phyloP scores from a whole-genome alignment of 2,797 vertebrate genomes.

The Cossypha heuglini region DNA sequence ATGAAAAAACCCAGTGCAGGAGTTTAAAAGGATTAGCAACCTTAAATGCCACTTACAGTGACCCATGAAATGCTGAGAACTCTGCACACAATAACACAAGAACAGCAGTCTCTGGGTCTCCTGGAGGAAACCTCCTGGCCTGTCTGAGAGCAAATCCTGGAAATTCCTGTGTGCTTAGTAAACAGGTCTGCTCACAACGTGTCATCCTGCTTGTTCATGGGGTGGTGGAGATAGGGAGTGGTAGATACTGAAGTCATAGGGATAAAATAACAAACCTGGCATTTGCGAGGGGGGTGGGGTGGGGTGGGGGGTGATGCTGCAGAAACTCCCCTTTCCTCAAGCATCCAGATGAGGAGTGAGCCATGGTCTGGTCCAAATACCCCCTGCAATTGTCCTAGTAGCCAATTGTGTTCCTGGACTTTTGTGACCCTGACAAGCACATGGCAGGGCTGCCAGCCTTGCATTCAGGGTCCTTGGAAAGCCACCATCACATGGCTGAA shows the following conservation, averaged over 20 bases:
- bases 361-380: neutral
- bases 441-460: neutral
- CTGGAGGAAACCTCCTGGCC: neutral
- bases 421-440: neutral
- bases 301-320: neutral
- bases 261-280: neutral
- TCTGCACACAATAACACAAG: neutral
- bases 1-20: neutral
- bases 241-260: neutral
- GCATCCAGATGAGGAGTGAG: accelerated
- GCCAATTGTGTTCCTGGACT: neutral
- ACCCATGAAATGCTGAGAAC: neutral
- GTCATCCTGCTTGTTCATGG: slow-evolving; percentile 18
- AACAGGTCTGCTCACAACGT: neutral
- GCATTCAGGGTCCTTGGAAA: accelerated
- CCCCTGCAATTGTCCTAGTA: neutral
- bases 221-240: slow-evolving; percentile 7
- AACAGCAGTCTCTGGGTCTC: neutral
- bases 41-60: neutral
- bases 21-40: slow-evolving; percentile 29
- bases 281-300: accelerated
- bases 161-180: slow-evolving; percentile 13
- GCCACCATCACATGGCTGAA: neutral
- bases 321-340: neutral
- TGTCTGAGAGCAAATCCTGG: neutral